Evolutionary conservation across 2,888 invertebrate genomes (phyloP).

Genomic region (Nomada ruficornis): DNA sequence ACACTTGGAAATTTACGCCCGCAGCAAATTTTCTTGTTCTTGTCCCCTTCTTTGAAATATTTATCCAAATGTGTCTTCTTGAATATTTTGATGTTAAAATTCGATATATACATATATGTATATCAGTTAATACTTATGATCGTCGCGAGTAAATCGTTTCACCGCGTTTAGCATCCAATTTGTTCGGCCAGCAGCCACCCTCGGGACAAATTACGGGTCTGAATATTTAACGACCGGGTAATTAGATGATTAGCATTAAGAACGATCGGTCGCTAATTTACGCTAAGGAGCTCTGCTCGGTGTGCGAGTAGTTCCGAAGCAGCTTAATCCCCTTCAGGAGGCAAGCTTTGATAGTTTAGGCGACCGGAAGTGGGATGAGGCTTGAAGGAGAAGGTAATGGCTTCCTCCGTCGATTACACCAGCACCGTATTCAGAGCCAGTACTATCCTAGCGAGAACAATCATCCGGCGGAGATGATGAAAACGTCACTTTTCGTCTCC

Average conservation of each 20-base stretch:
- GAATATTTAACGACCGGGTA: conserved; percentile 57
- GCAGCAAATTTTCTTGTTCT: not conserved
- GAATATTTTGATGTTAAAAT: too few relatives aligned
- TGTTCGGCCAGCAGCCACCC: not conserved
- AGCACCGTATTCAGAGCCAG: conserved; percentile 47
- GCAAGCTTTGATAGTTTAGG: conserved; percentile 59
- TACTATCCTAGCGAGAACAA: conserved; percentile 65
- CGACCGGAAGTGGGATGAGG: conserved; percentile 51
- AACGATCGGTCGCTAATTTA: conserved; percentile 61
- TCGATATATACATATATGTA: not conserved
- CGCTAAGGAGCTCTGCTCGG: conserved; percentile 55
- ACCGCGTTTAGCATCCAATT: conserved; percentile 40
- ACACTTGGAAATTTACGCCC: not conserved
- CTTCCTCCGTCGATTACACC: conserved; percentile 65
- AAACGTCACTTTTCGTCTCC: conserved; percentile 48
- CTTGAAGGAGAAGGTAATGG: conserved; percentile 62
- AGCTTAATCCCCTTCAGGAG: conserved; percentile 66
- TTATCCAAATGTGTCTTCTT: not conserved
- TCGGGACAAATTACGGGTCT: conserved; percentile 5
- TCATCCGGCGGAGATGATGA: conserved; percentile 60
- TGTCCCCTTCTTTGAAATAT: conserved; percentile 35
- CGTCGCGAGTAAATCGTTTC: conserved; percentile 1
- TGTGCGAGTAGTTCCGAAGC: conserved; percentile 56
- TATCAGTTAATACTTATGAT: not conserved
- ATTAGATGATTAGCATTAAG: conserved; percentile 59